Percentiles rank a stretch among this genome's conserved stretches.
phyloP scores from a whole-genome alignment of 1,140 invertebrate species.

The Drosophila ambigua region DNA sequence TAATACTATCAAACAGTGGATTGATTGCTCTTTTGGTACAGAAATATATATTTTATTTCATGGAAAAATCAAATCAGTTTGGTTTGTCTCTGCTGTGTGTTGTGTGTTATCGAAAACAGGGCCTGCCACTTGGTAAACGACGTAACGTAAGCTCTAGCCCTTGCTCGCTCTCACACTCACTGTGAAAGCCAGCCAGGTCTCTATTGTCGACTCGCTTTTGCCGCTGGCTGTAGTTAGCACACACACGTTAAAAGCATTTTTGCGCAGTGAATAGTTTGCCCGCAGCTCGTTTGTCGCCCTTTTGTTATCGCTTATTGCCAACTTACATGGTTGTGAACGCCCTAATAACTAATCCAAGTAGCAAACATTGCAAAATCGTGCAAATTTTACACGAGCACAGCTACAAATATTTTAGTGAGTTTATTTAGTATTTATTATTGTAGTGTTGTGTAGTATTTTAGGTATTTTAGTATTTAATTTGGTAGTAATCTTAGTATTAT shows the following conservation, averaged over 20 bases:
- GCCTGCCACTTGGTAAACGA: slow-evolving; percentile 15
- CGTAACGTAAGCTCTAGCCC: slow-evolving; percentile 10
- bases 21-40: background rate
- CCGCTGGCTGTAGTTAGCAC: slow-evolving; percentile 7
- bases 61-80: slow-evolving; percentile 10
- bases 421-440: no score
- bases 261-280: slow-evolving; percentile 26
- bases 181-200: background rate
- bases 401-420: slow-evolving; percentile 15
- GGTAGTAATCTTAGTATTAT: no score
- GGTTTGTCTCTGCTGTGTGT: background rate
- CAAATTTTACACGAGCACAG: slow-evolving; percentile 43
- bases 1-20: background rate
- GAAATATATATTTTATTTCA: slow-evolving; percentile 31
- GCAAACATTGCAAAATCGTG: slow-evolving; percentile 45
- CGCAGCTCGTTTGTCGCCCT: background rate
- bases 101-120: slow-evolving; percentile 15
- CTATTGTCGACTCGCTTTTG: slow-evolving; percentile 45
- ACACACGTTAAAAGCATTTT: slow-evolving; percentile 20
- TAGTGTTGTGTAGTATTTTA: no score
- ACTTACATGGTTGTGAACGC: slow-evolving; percentile 56
- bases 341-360: slow-evolving; percentile 10
- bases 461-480: no score
- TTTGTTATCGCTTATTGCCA: background rate
- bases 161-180: slow-evolving; percentile 23